Evolutionary conservation across 2,113 vertebrate species (phyloP).

Genomic region (Thamnophis sirtalis): DNA sequence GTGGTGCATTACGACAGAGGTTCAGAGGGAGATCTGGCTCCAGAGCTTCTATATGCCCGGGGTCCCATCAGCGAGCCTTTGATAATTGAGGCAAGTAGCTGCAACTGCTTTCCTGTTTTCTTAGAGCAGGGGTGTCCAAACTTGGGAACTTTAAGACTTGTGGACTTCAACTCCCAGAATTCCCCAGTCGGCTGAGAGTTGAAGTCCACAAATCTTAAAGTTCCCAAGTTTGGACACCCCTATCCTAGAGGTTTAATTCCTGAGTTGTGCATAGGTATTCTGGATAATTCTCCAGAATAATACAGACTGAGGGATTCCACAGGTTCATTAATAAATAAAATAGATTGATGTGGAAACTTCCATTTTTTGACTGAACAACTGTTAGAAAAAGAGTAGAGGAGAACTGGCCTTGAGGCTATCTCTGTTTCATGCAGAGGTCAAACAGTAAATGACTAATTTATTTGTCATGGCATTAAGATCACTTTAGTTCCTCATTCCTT

Average conservation of each 20-base stretch:
- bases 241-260: neutral
- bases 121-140: too few relatives aligned
- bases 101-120: accelerated
- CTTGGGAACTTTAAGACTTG: too few relatives aligned
- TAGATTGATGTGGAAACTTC: neutral
- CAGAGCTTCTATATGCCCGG: slow-evolving; percentile 81
- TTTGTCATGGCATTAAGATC: neutral
- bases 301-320: neutral
- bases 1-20: slow-evolving; percentile 87
- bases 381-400: neutral
- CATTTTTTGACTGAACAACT: neutral
- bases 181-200: too few relatives aligned
- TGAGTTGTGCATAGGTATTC: neutral
- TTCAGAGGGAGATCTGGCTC: slow-evolving; percentile 77
- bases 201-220: too few relatives aligned
- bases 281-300: neutral
- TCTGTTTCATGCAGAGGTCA: neutral
- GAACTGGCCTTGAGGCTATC: neutral
- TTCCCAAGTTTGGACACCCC: too few relatives aligned
- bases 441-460: neutral
- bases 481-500: neutral
- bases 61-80: slow-evolving; percentile 93
- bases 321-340: neutral
- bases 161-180: too few relatives aligned
- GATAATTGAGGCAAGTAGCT: slow-evolving; percentile 81